A percentile compares a stretch with the other conserved stretches of the same genome.
phyloP scores from a whole-genome alignment of 1,140 invertebrate genomes.

The Aphelinus certus region DNA sequence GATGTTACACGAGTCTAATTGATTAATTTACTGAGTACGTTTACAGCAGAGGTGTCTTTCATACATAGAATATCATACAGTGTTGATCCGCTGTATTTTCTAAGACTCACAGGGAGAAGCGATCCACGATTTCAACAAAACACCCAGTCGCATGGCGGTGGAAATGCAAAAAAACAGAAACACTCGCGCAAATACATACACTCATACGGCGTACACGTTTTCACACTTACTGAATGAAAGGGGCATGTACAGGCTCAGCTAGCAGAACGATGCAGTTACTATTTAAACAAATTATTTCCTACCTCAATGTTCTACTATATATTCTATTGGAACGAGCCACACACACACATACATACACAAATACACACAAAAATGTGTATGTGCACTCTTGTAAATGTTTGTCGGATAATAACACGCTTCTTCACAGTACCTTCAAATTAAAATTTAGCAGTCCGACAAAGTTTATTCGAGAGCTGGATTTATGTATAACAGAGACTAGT shows the following conservation, averaged over 20 bases:
- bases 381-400: conserved; percentile 13
- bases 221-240: not conserved
- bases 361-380: not conserved
- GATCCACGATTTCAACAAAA: not conserved
- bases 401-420: conserved; percentile 3
- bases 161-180: too few species aligned
- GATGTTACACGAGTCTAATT: conserved; percentile 48
- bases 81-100: conserved; percentile 24
- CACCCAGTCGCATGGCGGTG: not conserved
- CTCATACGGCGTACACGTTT: too few species aligned
- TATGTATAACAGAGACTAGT: not conserved
- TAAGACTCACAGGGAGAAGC: not conserved
- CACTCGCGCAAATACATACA: too few species aligned
- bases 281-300: conserved; percentile 44
- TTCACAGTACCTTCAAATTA: conserved; percentile 18
- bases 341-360: too few species aligned
- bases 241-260: conserved; percentile 1
- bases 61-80: conserved; percentile 18
- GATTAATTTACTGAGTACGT: conserved; percentile 59
- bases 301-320: conserved; percentile 43
- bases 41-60: conserved; percentile 47
- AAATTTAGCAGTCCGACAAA: not conserved
- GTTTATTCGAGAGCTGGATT: not conserved
- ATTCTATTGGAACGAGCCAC: conserved; percentile 4
- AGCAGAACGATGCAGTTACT: conserved; percentile 2